Evolutionary conservation across 1,140 invertebrate genomes (phyloP).

Genomic region (Galendromus occidentalis): DNA sequence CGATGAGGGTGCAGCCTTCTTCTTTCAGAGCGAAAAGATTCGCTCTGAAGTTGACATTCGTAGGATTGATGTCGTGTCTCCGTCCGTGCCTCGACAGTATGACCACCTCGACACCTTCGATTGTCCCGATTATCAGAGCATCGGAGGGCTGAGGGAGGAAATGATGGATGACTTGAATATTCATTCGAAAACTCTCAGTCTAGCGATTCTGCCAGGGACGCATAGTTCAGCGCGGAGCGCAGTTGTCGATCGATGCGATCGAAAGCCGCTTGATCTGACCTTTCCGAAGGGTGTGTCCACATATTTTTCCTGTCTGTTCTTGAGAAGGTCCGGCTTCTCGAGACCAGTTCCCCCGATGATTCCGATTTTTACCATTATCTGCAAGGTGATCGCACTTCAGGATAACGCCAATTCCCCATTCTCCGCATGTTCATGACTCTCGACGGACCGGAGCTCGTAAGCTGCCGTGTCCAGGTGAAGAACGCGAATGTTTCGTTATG

Average conservation of each 20-base stretch:
- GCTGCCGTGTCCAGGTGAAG: no score
- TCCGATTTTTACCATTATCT: conserved; percentile 44
- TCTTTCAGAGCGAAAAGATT: conserved; percentile 83
- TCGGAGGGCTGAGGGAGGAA: conserved; percentile 45
- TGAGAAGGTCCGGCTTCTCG: conserved; percentile 59
- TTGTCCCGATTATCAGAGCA: conserved; percentile 49
- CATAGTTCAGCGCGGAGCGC: no score
- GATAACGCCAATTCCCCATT: no score
- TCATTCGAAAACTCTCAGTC: neutral
- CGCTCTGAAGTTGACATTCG: conserved; percentile 78
- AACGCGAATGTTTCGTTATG: no score
- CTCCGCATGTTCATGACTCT: no score
- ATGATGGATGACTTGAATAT: neutral
- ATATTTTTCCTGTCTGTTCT: conserved; percentile 39
- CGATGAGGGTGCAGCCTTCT: conserved; percentile 69
- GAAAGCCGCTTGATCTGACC: conserved; percentile 22
- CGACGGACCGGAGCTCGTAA: no score
- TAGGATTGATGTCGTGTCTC: conserved; percentile 57
- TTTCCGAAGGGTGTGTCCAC: conserved; percentile 60
- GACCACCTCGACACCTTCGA: conserved; percentile 53
- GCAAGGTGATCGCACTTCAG: neutral
- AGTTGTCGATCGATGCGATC: no score
- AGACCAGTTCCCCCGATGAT: conserved; percentile 88
- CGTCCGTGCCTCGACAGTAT: conserved; percentile 69
- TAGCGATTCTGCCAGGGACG: no score